Evolutionary conservation across 2,113 vertebrate genomes (phyloP).

Genomic region (Polypterus senegalus): DNA sequence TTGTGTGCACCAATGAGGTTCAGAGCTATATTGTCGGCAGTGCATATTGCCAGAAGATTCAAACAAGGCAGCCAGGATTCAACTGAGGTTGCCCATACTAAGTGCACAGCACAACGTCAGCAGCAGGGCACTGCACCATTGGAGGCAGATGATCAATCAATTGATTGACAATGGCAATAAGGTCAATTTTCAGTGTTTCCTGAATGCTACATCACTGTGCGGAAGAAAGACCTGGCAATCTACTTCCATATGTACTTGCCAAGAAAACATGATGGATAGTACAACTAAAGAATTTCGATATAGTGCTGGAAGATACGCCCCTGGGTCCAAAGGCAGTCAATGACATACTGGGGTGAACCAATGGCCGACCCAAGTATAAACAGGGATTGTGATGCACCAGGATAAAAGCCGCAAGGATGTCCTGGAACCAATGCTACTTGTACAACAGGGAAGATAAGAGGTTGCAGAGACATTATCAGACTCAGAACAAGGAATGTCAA

Average conservation of each 20-base stretch:
- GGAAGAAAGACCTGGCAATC: slow-evolving; percentile 4
- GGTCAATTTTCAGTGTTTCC: no score
- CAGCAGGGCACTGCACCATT: no score
- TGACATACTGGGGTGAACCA: neutral
- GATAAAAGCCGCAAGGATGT: neutral
- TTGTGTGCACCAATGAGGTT: no score
- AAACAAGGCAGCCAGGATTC: no score
- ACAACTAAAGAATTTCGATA: neutral
- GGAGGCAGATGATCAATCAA: no score
- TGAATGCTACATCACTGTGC: no score
- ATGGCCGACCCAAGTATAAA: neutral
- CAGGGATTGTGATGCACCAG: neutral
- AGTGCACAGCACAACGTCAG: no score
- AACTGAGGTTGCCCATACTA: no score
- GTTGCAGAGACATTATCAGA: neutral
- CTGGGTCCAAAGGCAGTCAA: neutral
- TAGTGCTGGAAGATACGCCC: neutral
- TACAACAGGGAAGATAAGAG: neutral
- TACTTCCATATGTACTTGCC: neutral
- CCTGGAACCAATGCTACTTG: neutral
- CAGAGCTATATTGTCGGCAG: no score
- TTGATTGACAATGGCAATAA: no score
- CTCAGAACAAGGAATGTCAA: neutral
- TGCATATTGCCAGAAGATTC: no score
- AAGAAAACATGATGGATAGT: slow-evolving; percentile 3